A percentile compares a stretch with the other conserved stretches of the same genome.
phyloP scores from a whole-genome alignment of 1,140 invertebrate genomes.

The Aphis craccivora region DNA sequence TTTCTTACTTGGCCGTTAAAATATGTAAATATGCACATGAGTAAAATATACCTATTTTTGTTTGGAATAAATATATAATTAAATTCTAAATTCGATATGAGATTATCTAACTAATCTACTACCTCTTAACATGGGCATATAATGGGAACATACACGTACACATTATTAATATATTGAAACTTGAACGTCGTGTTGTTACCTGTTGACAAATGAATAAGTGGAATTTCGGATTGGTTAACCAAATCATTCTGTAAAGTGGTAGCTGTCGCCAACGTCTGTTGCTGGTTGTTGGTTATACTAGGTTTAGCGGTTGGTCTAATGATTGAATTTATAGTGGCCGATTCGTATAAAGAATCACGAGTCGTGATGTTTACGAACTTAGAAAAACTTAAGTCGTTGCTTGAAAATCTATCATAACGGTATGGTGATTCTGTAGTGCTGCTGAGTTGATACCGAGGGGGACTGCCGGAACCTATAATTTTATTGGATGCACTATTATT shows the following conservation, averaged over 20 bases:
- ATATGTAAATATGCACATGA: background rate
- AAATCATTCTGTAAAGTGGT: background rate
- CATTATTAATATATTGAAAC: background rate
- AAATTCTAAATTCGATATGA: background rate
- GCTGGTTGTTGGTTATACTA: background rate
- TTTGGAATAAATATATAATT: background rate
- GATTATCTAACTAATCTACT: no score
- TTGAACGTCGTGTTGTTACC: slow-evolving; percentile 18
- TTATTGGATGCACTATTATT: background rate
- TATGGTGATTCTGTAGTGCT: slow-evolving; percentile 16
- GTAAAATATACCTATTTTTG: background rate
- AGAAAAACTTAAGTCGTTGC: background rate
- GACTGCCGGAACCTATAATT: background rate
- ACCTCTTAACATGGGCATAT: background rate
- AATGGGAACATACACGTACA: background rate
- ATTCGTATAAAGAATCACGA: slow-evolving; percentile 44
- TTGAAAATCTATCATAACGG: background rate
- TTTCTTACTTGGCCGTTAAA: background rate
- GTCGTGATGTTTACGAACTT: slow-evolving; percentile 19
- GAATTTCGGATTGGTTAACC: background rate
- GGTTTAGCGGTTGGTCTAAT: slow-evolving; percentile 10
- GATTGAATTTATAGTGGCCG: slow-evolving; percentile 42
- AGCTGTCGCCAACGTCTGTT: background rate
- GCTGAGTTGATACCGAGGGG: background rate
- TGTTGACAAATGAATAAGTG: slow-evolving; percentile 7